Conservation (phyloP, 2,113 vertebrate genomes). For the Cepphus grylle region DNA sequence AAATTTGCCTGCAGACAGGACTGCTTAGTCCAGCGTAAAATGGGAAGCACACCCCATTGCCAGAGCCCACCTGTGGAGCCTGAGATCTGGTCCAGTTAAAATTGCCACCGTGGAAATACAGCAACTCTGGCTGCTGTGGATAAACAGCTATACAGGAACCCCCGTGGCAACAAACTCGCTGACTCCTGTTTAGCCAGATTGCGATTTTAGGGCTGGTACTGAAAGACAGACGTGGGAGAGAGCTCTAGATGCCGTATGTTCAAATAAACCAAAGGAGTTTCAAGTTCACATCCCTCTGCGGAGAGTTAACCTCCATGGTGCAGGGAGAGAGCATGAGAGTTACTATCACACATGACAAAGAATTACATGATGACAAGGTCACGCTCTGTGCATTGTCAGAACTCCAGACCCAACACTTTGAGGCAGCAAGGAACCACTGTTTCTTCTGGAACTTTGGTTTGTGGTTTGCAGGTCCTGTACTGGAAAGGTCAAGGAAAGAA, state of each 20-base stretch:
- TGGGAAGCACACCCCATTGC: background rate
- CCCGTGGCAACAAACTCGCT: background rate
- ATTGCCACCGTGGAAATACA: background rate
- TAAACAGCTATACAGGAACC: background rate
- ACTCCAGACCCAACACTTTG: background rate
- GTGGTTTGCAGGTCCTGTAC: background rate
- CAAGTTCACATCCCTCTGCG: background rate
- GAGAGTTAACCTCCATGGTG: background rate
- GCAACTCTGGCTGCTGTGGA: background rate
- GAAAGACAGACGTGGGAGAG: background rate
- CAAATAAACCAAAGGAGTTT: background rate
- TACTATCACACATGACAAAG: background rate
- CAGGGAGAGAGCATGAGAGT: fast-evolving
- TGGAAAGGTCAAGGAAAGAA: background rate
- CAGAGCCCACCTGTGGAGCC: background rate
- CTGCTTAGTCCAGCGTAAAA: background rate
- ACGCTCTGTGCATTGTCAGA: background rate
- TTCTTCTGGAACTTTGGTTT: background rate
- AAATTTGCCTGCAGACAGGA: background rate
- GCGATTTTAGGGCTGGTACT: background rate
- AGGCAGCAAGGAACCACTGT: background rate
- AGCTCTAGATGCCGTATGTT: background rate
- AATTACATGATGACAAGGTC: background rate
- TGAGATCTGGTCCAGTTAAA: background rate
- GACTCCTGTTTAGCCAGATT: background rate